These are phyloP conservation scores for Melanaphis sacchari DNA, from an alignment of 1,140 invertebrate species.

Conservation along the genomic window DNA sequence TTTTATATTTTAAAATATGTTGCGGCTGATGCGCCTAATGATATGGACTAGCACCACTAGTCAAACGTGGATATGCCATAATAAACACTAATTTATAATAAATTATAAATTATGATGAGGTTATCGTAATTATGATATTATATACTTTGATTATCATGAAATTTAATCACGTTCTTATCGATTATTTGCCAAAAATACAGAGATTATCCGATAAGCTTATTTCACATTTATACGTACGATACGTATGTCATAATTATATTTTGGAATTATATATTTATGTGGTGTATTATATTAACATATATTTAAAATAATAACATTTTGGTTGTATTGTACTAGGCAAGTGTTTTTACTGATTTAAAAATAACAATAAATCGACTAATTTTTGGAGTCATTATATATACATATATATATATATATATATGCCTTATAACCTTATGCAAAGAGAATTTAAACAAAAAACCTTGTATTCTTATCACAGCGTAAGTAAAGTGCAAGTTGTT, in stretches of 20 bases:
- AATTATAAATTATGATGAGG: background rate
- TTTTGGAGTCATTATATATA: background rate
- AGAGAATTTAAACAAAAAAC: background rate
- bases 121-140: background rate
- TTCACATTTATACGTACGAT: background rate
- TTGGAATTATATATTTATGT: background rate
- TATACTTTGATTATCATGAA: background rate
- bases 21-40: background rate
- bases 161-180: background rate
- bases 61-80: background rate
- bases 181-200: background rate
- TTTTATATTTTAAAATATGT: background rate
- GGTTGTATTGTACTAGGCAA: background rate
- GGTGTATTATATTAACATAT: background rate
- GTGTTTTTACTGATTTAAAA: background rate
- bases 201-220: background rate
- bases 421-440: background rate
- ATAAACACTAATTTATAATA: background rate
- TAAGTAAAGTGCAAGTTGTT: background rate
- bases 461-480: background rate
- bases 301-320: background rate
- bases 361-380: background rate
- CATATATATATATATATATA: too few relatives aligned
- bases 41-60: background rate
- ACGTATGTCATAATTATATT: background rate